These are phyloP conservation scores for Eurosta solidaginis DNA, from an alignment of 1,140 invertebrate species.

Conservation along the genomic window DNA sequence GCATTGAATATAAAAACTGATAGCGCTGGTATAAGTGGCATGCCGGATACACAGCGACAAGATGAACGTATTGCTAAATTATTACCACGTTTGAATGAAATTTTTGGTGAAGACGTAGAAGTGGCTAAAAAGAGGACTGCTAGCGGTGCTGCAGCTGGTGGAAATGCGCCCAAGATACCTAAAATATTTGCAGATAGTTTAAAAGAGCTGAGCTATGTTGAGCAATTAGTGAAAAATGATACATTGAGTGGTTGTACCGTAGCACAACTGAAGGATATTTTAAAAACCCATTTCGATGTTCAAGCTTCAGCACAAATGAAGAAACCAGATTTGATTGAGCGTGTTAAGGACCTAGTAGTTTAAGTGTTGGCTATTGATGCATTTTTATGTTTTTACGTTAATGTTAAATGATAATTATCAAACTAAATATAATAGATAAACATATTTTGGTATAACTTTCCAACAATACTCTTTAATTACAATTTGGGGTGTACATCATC, in stretches of 20 bases:
- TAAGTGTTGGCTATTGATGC: not conserved
- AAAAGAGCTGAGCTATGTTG: constrained; percentile 37
- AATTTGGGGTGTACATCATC: too few relatives aligned
- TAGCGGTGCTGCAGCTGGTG: not conserved
- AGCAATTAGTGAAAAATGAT: constrained; percentile 38
- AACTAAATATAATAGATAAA: too few relatives aligned
- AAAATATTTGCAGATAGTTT: constrained; percentile 42
- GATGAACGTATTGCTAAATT: constrained; percentile 48
- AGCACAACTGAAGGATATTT: constrained; percentile 40
- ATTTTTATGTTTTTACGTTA: too few relatives aligned
- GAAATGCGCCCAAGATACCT: constrained; percentile 43
- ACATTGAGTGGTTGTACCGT: constrained; percentile 40
- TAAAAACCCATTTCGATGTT: constrained; percentile 41
- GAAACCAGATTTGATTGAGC: constrained; percentile 41
- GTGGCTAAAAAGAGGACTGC: constrained; percentile 43
- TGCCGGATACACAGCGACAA: constrained; percentile 46
- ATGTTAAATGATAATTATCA: too few relatives aligned
- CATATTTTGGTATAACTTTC: too few relatives aligned
- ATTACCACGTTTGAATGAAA: constrained; percentile 41
- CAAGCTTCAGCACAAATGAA: constrained; percentile 21
- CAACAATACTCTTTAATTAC: too few relatives aligned
- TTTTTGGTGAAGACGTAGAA: constrained; percentile 44
- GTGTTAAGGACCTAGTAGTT: not conserved
- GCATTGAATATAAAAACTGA: constrained; percentile 49
- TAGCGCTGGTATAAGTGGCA: constrained; percentile 36